phyloP scores from a whole-genome alignment of 2,113 vertebrate species.

The Egretta garzetta region DNA sequence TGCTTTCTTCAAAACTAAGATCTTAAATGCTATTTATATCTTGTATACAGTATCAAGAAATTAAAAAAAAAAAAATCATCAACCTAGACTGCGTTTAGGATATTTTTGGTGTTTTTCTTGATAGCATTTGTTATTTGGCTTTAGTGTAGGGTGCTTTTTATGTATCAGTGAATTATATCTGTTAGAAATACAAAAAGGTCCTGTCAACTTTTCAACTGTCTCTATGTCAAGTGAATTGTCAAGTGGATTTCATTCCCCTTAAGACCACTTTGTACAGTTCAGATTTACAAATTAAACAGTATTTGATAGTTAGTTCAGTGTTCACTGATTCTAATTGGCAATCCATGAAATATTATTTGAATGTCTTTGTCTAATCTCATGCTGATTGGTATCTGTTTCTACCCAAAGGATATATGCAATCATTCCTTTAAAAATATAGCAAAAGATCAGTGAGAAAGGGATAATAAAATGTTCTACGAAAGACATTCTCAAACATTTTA shows the following conservation, averaged over 20 bases:
- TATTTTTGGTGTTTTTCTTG: neutral
- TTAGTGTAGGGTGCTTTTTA: neutral
- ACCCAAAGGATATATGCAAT: neutral
- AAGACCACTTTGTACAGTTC: neutral
- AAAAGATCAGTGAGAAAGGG: fast-evolving
- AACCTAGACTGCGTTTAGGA: neutral
- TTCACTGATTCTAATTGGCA: neutral
- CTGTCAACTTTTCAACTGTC: neutral
- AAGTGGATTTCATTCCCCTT: neutral
- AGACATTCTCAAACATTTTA: neutral
- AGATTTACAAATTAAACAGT: neutral
- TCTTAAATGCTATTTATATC: neutral
- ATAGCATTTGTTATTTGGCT: neutral
- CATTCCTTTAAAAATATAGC: neutral
- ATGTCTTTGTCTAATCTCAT: neutral
- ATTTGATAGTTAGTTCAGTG: neutral
- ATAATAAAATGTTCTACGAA: neutral
- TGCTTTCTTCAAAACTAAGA: neutral
- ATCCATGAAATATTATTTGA: neutral
- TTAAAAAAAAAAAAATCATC: neutral
- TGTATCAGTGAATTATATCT: neutral
- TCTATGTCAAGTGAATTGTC: neutral
- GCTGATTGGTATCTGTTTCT: neutral
- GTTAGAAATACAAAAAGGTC: neutral
- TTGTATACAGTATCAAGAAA: neutral